These are phyloP conservation scores for Ptyas mucosa DNA, from an alignment of 2,113 vertebrate species.

Conservation along the genomic window DNA sequence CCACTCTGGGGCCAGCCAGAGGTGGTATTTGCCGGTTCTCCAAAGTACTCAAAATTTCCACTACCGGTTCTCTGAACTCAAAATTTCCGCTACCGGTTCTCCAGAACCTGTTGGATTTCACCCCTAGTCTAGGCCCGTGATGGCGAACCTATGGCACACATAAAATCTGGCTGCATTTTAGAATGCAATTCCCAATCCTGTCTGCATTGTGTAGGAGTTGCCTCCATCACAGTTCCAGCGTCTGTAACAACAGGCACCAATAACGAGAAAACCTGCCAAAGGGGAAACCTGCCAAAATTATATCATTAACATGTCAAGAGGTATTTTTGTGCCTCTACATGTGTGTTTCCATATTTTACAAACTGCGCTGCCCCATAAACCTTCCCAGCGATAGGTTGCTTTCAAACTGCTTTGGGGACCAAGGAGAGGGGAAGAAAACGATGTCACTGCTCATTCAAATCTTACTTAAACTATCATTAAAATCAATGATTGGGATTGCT, in stretches of 20 bases:
- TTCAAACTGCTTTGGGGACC: background rate
- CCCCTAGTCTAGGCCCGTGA: background rate
- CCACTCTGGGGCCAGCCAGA: no score
- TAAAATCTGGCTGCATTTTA: background rate
- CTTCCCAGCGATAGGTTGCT: background rate
- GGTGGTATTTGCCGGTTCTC: no score
- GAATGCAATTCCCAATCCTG: background rate
- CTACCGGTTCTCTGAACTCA: no score
- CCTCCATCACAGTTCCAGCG: background rate
- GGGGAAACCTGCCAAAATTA: background rate
- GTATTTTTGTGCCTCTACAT: background rate
- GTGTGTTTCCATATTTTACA: background rate
- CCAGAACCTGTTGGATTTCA: no score
- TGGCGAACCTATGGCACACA: no score
- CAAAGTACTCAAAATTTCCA: no score
- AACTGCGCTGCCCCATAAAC: background rate
- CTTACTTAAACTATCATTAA: background rate
- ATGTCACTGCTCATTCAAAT: background rate
- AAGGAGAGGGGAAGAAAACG: background rate
- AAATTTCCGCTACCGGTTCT: no score
- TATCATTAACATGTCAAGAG: background rate
- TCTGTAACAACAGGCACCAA: background rate
- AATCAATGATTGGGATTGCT: background rate
- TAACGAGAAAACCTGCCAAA: background rate
- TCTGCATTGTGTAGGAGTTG: background rate